Base-by-base conservation (phyloP, 2,113 vertebrate genomes). In the Trogon surrucura region DNA sequence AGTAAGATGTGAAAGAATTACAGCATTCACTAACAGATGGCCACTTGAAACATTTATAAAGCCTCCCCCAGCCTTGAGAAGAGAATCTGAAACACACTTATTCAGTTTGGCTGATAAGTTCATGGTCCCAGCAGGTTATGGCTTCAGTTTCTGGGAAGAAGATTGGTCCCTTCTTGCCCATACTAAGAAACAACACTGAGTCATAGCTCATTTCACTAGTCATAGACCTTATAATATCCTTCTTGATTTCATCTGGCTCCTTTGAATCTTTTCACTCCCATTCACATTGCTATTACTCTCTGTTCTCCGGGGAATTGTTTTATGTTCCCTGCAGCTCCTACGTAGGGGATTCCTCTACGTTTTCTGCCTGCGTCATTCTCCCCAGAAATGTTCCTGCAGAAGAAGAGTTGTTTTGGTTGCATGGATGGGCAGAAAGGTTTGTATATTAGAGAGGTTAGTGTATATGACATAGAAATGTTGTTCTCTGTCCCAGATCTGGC, bases 41-140 rank as follows among this genome's bases (percentile, higher is more conserved):
- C 13, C 44, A 27, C 56, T 83, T 88, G 79, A 88, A 90, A 88
- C 64, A 88, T 80, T 86, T 62, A 80, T 54, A 47, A 80, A 86
- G n/a, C 44, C 75, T 91, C 19, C n/a, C 25, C 32, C 29, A 80
- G 44, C 56, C 65, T 88, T 47, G 32, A 92, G 72, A 72, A 70
- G n/a, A 85, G 25, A 85, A 32, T 53, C 41, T 88, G 45, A 93
- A 93, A 92, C 56, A 23, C 3, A 26, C 9, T 78, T 70, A 47
- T 0, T 70, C 18, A 32, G 25, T 67, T 54, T 74, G 34, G 22
- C 66, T 71, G 64, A 51, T 53, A 88, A 78, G 14, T 54, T 85
- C 34, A 20, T 41, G 32, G 38, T 85, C 36, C 20, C 38, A 70
- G 27, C 7, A 81, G 38, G 47, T 66, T 92, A 70, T 16, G 16